phyloP scores from a whole-genome alignment of 2,797 vertebrate species.

The Rhyacichthys aspro region DNA sequence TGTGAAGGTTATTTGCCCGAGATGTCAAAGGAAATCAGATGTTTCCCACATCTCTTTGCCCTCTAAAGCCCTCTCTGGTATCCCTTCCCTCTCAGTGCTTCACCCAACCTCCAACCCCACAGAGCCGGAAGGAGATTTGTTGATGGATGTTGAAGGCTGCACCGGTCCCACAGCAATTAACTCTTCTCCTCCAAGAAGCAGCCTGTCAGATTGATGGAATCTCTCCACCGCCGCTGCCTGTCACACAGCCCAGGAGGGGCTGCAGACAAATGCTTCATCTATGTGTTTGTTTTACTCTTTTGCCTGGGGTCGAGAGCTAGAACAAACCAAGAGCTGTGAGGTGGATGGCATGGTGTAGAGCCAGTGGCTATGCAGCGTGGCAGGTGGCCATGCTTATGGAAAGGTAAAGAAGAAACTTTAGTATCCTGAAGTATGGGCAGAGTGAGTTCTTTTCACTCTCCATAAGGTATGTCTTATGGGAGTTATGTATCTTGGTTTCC shows the following conservation, averaged over 20 bases:
- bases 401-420: background rate
- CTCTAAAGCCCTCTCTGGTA: slow-evolving; percentile 58
- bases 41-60: slow-evolving; percentile 69
- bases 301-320: slow-evolving; percentile 47
- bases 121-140: slow-evolving; percentile 67
- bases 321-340: slow-evolving; percentile 37
- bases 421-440: too few species aligned
- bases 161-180: slow-evolving; percentile 82
- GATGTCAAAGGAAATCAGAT: slow-evolving; percentile 73
- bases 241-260: slow-evolving; percentile 69
- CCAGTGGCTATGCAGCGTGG: slow-evolving; percentile 2
- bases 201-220: slow-evolving; percentile 79
- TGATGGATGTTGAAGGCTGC: slow-evolving; percentile 79
- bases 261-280: slow-evolving; percentile 74
- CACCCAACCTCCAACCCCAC: slow-evolving; percentile 69
- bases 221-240: slow-evolving; percentile 64
- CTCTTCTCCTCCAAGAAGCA: slow-evolving; percentile 77
- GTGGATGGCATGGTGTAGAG: slow-evolving; percentile 27
- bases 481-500: too few species aligned
- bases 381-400: background rate
- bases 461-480: too few species aligned
- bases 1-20: slow-evolving; percentile 72
- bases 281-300: slow-evolving; percentile 75
- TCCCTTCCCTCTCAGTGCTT: slow-evolving; percentile 50
- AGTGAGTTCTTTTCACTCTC: too few species aligned